Base-by-base conservation (phyloP, 2,797 vertebrate species). In the Eutrigla gurnardus region DNA sequence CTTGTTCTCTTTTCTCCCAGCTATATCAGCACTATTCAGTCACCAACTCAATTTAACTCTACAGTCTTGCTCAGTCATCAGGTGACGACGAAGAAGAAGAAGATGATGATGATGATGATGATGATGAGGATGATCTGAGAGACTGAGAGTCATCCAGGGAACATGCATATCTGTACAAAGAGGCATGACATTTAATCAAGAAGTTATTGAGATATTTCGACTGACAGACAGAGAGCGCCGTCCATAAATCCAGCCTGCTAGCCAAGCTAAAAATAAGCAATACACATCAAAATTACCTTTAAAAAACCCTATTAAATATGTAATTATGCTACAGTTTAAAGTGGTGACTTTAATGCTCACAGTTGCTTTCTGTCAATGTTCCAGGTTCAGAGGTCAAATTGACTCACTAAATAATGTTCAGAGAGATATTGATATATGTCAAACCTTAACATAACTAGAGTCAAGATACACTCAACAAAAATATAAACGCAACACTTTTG, bases 1-100 rank as follows among this genome's bases (percentile, higher is more conserved):
- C 7, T 65, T 55, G 40, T 71, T 73, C 60, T 57, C 14, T 39
- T 64, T 52, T 60, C 40, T 59, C 12, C 25, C 17, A 14, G 39
- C 37, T 52, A 33, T 47, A 40, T 61, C 62, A 58, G 66, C 18
- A 50, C 65, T 52, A 40, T 63, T 18, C 45, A 62, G 45, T 37
- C 2, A 25, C 54, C 55, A 54, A 32, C 42, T 17, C 9, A 49
- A 55, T 61, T 35, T 7, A 55, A 55, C 57, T 35, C 10, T 1
- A 39, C 40, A 3, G 35, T 36, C 25, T 12, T 60, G 18, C 15
- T 61, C 14, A 14, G 42, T 25, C 25, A 25, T 25, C 25, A 25
- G 25, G 25, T 25, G 25, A 25, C 25, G 25, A 25, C 25, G 25
- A 25, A 25, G 25, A 25, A 25, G 25, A 25, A 25, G 25, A 25